A percentile compares a stretch with the other conserved stretches of the same genome.
phyloP scores from a whole-genome alignment of 2,113 vertebrate species.

The Piprites chloris region DNA sequence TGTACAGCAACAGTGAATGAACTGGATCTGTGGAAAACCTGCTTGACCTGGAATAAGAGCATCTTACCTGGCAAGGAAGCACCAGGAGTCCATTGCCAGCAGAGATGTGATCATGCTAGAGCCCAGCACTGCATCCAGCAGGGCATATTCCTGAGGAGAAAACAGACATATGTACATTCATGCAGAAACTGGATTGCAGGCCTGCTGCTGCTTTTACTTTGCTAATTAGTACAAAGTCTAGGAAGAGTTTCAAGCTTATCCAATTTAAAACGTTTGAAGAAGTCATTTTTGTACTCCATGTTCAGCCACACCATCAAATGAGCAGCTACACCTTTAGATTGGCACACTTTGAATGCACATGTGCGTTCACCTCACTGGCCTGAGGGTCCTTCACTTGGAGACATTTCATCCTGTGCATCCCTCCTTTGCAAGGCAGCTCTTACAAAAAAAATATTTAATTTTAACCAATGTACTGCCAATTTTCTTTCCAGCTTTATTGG shows the following conservation, averaged over 20 bases:
- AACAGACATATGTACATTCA: neutral
- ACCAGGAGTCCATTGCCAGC: slow-evolving; percentile 90
- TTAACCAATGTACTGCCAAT: neutral
- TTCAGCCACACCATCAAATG: neutral
- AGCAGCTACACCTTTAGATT: neutral
- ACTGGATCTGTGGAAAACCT: neutral
- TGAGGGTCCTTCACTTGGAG: neutral
- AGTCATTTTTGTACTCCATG: neutral
- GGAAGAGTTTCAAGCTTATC: neutral
- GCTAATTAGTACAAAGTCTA: neutral
- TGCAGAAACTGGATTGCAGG: neutral
- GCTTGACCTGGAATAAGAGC: neutral
- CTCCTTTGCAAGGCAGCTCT: neutral
- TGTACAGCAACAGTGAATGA: neutral
- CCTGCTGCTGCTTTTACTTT: neutral
- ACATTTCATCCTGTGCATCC: neutral
- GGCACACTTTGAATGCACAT: neutral
- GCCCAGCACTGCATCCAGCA: slow-evolving; percentile 82
- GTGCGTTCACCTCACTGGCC: neutral
- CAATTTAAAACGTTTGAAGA: neutral
- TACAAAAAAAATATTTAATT: neutral
- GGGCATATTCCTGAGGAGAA: slow-evolving; percentile 78
- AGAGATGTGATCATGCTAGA: slow-evolving; percentile 81
- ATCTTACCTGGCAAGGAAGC: slow-evolving; percentile 89
- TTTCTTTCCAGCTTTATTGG: neutral